phyloP scores from a whole-genome alignment of 1,140 invertebrate species.

The Lutraria rhynchaena region DNA sequence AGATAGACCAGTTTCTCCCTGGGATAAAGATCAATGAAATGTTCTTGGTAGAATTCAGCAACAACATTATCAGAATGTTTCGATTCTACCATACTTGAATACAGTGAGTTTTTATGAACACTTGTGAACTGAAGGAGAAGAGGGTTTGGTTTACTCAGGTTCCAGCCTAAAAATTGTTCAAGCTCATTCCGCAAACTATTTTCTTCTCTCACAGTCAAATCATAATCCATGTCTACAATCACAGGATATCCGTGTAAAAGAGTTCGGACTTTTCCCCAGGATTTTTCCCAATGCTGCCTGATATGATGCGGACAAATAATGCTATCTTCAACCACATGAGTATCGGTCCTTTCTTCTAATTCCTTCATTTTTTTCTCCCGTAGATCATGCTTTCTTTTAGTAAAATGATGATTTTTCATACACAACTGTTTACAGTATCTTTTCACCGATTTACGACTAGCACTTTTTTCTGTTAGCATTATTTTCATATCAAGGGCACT shows the following conservation, averaged over 20 bases:
- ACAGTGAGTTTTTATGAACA: not conserved
- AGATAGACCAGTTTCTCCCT: not conserved
- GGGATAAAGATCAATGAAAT: not conserved
- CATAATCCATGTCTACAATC: not conserved
- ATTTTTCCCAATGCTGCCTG: not conserved
- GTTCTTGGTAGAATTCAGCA: not conserved
- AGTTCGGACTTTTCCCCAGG: not conserved
- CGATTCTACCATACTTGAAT: not conserved
- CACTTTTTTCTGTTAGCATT: not conserved
- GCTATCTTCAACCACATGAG: not conserved
- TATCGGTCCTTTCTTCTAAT: not conserved
- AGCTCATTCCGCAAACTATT: not conserved
- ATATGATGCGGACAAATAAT: not conserved
- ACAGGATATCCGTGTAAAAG: not conserved
- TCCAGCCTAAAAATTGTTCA: not conserved
- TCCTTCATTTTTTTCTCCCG: not conserved
- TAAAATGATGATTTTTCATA: not conserved
- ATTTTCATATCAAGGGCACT: not conserved
- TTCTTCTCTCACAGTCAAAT: not conserved
- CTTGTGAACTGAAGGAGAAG: not conserved
- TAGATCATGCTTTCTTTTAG: not conserved
- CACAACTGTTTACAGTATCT: not conserved
- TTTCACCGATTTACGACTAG: not conserved
- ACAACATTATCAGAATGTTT: not conserved
- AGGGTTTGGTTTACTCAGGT: not conserved